Base-by-base conservation (phyloP, 2,888 invertebrate species). In the Drosophila quinaria region DNA sequence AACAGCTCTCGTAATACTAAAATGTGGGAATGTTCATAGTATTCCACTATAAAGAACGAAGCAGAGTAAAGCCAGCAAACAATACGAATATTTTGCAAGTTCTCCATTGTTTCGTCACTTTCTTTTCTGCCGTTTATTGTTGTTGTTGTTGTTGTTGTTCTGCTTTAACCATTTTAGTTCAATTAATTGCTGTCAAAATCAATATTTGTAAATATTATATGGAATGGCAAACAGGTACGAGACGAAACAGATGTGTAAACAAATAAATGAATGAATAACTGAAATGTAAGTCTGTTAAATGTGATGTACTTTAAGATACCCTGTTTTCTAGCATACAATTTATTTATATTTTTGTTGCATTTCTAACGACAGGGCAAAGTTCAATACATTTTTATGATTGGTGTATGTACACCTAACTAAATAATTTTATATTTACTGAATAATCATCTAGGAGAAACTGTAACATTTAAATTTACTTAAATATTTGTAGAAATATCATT, bases 171-270 rank as follows among this genome's bases (percentile, higher is more conserved):
- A 44, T 55, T 62, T 55, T 52, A 60, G 42, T 69, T 69, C 74
- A 71, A 78, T 78, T 64, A 74, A 80, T 69, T 70, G 79, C 63
- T 39, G 67, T 68, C 68, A 60, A 71, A 75, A 71, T 62, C 49
- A 71, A 72, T 64, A 68, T 65, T 25, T 25, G 25, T 25, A 65
- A 78, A 78, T 69, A 65, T 66, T 67, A 61, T 49, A 64, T 59
- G 44, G 42, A 54, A 56, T 41, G 60, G 39, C 63, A 54, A 41
- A 46, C 55, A 56, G 55, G 47, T 65, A 22, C 47, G 41, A 46
- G 19, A 25, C 51, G 35, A 44, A 51, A 42, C 78, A 78, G 68
- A 42, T 78, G 78, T 60, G 52, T 68, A 80, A 76, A 74, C 64
- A 78, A 55, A 54, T 31, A 10, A 41, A 42, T 31, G 25, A 58